phyloP scores from a whole-genome alignment of 2,888 invertebrate genomes.

The Heliconius erato region DNA sequence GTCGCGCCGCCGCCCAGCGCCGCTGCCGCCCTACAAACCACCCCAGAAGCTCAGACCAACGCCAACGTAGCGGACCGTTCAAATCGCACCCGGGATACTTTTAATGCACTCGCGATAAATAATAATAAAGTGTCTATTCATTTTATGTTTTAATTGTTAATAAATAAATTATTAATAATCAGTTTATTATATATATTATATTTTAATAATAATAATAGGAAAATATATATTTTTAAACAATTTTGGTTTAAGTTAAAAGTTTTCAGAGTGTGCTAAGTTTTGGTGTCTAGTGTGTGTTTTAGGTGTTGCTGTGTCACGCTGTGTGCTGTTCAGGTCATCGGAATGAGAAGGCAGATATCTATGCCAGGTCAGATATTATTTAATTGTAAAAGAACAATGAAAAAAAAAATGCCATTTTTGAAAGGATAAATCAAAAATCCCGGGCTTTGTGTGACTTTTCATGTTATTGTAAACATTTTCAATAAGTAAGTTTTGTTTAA shows the following conservation, averaged over 20 bases:
- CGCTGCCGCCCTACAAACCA: conserved; percentile 72
- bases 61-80: conserved; percentile 78
- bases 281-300: conserved; percentile 75
- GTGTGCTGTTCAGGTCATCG: conserved; percentile 59
- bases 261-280: conserved; percentile 51
- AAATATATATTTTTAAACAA: conserved; percentile 23
- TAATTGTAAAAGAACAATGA: not conserved
- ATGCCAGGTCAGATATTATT: conserved; percentile 71
- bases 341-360: conserved; percentile 76
- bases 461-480: not conserved
- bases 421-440: too few species aligned
- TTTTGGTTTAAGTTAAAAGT: conserved; percentile 44
- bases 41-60: conserved; percentile 80
- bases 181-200: not conserved
- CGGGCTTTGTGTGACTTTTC: too few species aligned
- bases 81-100: conserved; percentile 63
- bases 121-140: conserved; percentile 6
- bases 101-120: conserved; percentile 60
- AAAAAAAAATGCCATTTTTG: not conserved
- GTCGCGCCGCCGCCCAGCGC: conserved; percentile 81
- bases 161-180: not conserved
- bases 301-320: conserved; percentile 66
- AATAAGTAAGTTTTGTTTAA: not conserved
- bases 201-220: conserved; percentile 19
- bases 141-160: not conserved